Evolutionary conservation across 2,113 vertebrate species (phyloP), one percentile per base, ranked within the genome.

Genomic region (Neopipo cinnamomea): DNA sequence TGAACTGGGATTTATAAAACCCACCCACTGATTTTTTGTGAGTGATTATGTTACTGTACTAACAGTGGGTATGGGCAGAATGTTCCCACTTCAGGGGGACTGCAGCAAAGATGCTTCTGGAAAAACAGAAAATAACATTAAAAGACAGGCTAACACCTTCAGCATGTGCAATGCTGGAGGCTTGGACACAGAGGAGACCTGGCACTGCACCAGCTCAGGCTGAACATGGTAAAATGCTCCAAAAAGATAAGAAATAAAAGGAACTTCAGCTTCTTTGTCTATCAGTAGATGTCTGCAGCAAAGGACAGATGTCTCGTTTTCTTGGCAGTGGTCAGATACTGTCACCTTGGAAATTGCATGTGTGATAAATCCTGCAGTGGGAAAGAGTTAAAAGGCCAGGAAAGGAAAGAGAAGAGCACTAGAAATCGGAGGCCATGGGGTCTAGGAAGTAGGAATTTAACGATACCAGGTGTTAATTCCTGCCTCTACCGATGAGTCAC

Each of bases 401-500:
- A 50, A 24, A 75, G 8, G 30, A 63, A 73, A 76, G 65, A 72
- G 65, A 79, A 37, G 35, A 65, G 24, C 50, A 17, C 37, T 31
- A 31, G 44, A 55, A 88, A 46, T 39, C 49, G 13, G 76, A 68
- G 33, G 35, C 33, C 15, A 1, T 3, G 20, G 17, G 11, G 17
- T 65, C n/a, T 8, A 39, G 82, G 71, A 90, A 83, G 62, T 8
- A 62, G 85, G 11, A 86, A 50, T 77, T 63, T 24, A 76, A 52
- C 0, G 2, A 85, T 15, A 47, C 12, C 21, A 27, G 25, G 24
- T 58, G 37, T 74, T 71, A 74, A 86, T 39, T 62, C 68, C 41
- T 79, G 46, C 59, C 41, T 80, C 78, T 94, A 71, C 50, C 80
- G 55, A 6, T 79, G 88, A 94, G 56, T 95, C 85, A 95, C n/a